Evolutionary conservation across 1,140 invertebrate genomes (phyloP).

Genomic region (Amyelois transitella): DNA sequence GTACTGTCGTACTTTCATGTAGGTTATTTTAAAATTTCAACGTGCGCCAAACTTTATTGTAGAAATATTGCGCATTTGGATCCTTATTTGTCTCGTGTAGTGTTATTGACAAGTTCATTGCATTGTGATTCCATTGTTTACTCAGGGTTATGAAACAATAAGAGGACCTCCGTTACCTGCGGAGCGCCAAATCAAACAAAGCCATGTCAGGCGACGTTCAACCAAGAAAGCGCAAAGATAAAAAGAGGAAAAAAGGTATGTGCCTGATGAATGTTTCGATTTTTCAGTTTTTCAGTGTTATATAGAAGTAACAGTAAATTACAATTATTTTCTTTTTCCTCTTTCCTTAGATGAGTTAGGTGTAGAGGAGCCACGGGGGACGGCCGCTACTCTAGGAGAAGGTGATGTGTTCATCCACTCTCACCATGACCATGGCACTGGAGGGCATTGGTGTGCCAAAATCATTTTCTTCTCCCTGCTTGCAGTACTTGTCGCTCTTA

Average conservation of each 20-base stretch:
- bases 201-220: conserved; percentile 84
- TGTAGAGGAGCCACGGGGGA: conserved; percentile 56
- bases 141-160: conserved; percentile 70
- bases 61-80: conserved; percentile 61
- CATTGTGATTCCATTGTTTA: conserved; percentile 51
- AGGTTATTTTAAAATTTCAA: conserved; percentile 70
- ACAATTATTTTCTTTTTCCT: conserved; percentile 16
- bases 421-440: conserved; percentile 82
- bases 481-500: conserved; percentile 79
- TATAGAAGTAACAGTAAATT: too few species aligned
- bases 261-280: conserved; percentile 26
- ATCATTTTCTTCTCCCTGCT: conserved; percentile 86
- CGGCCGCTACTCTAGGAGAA: conserved; percentile 56
- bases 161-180: conserved; percentile 46
- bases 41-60: conserved; percentile 51
- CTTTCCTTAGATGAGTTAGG: conserved; percentile 51
- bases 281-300: too few species aligned
- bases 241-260: conserved; percentile 83
- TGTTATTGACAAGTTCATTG: conserved; percentile 38
- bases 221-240: conserved; percentile 82
- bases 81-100: conserved; percentile 27
- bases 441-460: conserved; percentile 87
- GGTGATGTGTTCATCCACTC: conserved; percentile 84
- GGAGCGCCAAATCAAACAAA: conserved; percentile 51
- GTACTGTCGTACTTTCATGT: conserved; percentile 48